These are phyloP conservation scores for Hyposmocoma kahamanoa DNA, from an alignment of 1,140 invertebrate species.

Conservation along the genomic window DNA sequence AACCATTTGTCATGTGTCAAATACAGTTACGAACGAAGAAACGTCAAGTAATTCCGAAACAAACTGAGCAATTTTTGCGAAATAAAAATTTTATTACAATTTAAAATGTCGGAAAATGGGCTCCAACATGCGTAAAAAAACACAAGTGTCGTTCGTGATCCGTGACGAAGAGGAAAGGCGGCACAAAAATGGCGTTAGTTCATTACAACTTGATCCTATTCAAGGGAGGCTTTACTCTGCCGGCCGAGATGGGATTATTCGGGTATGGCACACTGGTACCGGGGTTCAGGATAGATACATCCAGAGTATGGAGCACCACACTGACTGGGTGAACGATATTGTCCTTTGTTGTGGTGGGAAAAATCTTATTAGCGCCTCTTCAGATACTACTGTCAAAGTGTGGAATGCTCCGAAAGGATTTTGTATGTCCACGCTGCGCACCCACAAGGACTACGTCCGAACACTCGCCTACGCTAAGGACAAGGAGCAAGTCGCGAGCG, in stretches of 20 bases:
- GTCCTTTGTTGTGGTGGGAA: constrained; percentile 97
- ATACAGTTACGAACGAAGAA: constrained; percentile 15
- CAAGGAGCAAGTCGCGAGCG: constrained; percentile 95
- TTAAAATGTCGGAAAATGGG: constrained; percentile 70
- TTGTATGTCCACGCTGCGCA: constrained; percentile 97
- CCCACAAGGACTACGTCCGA: constrained; percentile 99
- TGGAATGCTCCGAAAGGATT: constrained; percentile 99
- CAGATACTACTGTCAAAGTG: constrained; percentile 99
- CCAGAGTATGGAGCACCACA: constrained; percentile 98
- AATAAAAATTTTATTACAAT: constrained; percentile 21
- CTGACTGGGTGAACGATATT: constrained; percentile 99
- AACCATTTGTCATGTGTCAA: constrained; percentile 18
- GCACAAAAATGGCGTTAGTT: constrained; percentile 97
- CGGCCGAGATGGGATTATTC: constrained; percentile 97
- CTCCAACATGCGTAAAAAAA: constrained; percentile 70
- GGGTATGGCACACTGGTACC: constrained; percentile 91
- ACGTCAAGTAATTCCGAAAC: constrained; percentile 21
- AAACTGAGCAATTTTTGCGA: constrained; percentile 3
- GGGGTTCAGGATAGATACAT: constrained; percentile 86
- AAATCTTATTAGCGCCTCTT: constrained; percentile 98
- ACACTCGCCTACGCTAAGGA: constrained; percentile 99
- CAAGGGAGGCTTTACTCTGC: constrained; percentile 95
- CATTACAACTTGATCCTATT: constrained; percentile 92
- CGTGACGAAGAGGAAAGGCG: constrained; percentile 95
- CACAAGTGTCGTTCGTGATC: constrained; percentile 97